Base-by-base conservation (phyloP, 2,113 vertebrate species). In the Monopterus albus region DNA sequence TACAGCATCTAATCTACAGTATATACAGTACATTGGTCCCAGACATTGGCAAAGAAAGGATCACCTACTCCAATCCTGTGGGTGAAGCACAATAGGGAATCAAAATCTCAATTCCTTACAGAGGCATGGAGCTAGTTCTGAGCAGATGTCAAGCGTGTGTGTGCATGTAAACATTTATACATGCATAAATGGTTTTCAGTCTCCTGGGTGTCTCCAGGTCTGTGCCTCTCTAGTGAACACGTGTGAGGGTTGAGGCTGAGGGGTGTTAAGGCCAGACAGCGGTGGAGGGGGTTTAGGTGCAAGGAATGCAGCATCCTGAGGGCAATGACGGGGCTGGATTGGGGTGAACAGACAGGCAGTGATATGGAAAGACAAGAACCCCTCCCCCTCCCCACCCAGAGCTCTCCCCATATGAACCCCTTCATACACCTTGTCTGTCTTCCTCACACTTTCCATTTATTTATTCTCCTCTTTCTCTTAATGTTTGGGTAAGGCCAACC, bases 31-130 rank as follows among this genome's bases (percentile, higher is more conserved):
- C 9, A 3, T 12, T 21, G 47, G 70, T 36, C 42, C 40, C 53
- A 86, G 85, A 88, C 83, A 75, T 78, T 51, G 52, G 83, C 77
- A 83, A 79, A 88, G 55, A 85, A 61, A 46, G 90, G 84, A 88
- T 91, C 87, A 86, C 86, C 77, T 66, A 31, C 74, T 61, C 75
- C 85, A 84, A 91, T 88, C 88, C 82, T 73, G 45, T 28, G 84
- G 40, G 52, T 55, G 81, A 38, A 58, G 72, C 81, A 76, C 75
- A 79, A 79, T 64, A 14, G 64, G 61, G 61, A 81, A 69, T 74
- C 72, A 78, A 82, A 81, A 86, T 86, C 84, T 80, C 60, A 81
- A 50, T 38, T 75, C 85, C 75, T 79, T 85, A 85, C 52, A 90
- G 82, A 83, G 42, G 75, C 62, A 83, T 50, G 31, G 53, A 76